Evolutionary conservation across 1,140 invertebrate species (phyloP).

Genomic region (Drosophila neocordata): DNA sequence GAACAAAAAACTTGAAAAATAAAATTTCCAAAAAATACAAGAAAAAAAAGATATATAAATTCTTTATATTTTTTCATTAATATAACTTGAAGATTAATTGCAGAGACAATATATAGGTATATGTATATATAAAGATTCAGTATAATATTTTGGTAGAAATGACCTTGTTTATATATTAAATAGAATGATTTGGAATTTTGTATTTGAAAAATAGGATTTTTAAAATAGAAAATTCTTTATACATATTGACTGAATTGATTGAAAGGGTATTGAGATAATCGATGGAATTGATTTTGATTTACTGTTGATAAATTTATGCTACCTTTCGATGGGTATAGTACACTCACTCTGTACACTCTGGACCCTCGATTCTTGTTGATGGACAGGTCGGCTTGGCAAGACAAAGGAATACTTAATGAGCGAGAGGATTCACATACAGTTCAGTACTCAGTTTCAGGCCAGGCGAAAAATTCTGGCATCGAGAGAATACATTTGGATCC

Average conservation of each 20-base stretch:
- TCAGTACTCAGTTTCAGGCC: background rate
- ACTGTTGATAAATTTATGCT: constrained; percentile 49
- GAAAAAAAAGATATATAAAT: background rate
- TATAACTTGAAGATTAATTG: background rate
- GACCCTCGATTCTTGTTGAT: constrained; percentile 27
- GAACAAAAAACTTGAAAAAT: background rate
- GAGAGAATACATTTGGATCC: constrained; percentile 45
- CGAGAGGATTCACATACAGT: constrained; percentile 11
- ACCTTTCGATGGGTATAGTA: constrained; percentile 44
- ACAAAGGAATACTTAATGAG: constrained; percentile 73
- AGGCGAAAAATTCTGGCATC: constrained; percentile 18
- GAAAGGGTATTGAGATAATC: constrained; percentile 17
- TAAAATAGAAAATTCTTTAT: too few relatives aligned
- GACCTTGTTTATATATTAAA: too few relatives aligned
- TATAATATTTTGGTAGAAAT: background rate
- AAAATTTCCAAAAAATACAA: background rate
- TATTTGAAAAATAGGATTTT: too few relatives aligned
- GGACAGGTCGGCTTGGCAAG: constrained; percentile 59
- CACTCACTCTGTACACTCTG: constrained; percentile 1
- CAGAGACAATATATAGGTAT: background rate
- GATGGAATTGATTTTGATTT: background rate
- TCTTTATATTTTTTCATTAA: too few relatives aligned
- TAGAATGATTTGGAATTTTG: too few relatives aligned
- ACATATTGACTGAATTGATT: background rate
- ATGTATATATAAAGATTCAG: background rate